Conservation (phyloP, 2,797 vertebrate species). For the Nannoperca australis region DNA sequence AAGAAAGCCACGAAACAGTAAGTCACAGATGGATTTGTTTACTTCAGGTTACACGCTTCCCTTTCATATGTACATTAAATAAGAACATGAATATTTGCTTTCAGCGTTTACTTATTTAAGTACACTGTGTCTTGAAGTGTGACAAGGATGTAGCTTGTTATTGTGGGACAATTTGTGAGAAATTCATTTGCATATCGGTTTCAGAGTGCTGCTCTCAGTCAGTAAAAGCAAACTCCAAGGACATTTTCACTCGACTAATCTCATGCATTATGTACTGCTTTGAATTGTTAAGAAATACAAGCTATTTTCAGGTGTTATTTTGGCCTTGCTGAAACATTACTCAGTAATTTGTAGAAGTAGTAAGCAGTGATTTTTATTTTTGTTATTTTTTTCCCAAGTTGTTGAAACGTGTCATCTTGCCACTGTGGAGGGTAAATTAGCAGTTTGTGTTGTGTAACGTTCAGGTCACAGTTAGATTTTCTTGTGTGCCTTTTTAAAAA, state of each 20-base stretch:
- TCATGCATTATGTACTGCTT: constrained; percentile 61
- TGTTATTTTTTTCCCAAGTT: constrained; percentile 35
- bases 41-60: constrained; percentile 48
- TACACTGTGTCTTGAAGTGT: constrained; percentile 39
- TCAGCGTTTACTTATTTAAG: constrained; percentile 39
- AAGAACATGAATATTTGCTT: constrained; percentile 49
- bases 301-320: constrained; percentile 60
- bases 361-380: constrained; percentile 48
- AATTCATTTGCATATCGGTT: constrained; percentile 70
- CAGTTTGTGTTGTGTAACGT: constrained; percentile 33
- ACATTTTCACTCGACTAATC: constrained; percentile 62
- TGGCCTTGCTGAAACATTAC: constrained; percentile 48
- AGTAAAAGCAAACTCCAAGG: constrained; percentile 59
- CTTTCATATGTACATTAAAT: constrained; percentile 39
- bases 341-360: constrained; percentile 38
- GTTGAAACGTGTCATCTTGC: constrained; percentile 51
- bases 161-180: constrained; percentile 48
- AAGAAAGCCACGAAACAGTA: constrained; percentile 34
- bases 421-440: constrained; percentile 18
- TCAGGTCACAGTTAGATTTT: constrained; percentile 41
- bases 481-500: constrained; percentile 66
- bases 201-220: constrained; percentile 67
- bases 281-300: constrained; percentile 48
- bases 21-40: constrained; percentile 34
- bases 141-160: constrained; percentile 56